phyloP scores from a whole-genome alignment of 2,113 vertebrate species.

The Vireo altiloquus region DNA sequence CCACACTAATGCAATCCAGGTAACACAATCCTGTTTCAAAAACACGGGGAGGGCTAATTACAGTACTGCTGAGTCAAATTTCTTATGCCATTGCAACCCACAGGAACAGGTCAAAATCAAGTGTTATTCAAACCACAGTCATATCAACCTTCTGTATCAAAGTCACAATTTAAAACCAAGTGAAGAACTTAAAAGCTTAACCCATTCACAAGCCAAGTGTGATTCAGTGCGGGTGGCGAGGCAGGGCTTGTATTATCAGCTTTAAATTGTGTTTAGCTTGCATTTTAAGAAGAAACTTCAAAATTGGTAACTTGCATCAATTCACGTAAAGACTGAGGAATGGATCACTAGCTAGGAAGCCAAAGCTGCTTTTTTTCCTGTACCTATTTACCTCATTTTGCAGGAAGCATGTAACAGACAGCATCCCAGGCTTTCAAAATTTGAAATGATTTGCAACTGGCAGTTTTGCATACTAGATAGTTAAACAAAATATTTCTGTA shows the following conservation, averaged over 20 bases:
- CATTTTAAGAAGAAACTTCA: slow-evolving; percentile 8
- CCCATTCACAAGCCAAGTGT: slow-evolving; percentile 65
- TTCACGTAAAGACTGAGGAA: background rate
- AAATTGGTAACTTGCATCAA: background rate
- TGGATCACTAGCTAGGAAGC: background rate
- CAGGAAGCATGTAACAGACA: background rate
- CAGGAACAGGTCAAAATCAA: slow-evolving; percentile 83
- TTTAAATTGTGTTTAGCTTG: slow-evolving; percentile 1
- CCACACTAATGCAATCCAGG: slow-evolving; percentile 81
- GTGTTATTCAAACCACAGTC: slow-evolving; percentile 82
- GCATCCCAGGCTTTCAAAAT: background rate
- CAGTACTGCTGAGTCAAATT: slow-evolving; percentile 81
- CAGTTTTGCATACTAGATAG: slow-evolving; percentile 46
- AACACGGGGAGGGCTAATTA: slow-evolving; percentile 78
- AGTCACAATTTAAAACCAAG: slow-evolving; percentile 78
- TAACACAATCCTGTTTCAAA: slow-evolving; percentile 84
- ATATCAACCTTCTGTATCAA: slow-evolving; percentile 77
- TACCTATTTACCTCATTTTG: background rate
- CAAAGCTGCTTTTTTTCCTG: background rate
- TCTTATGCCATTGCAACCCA: slow-evolving; percentile 76
- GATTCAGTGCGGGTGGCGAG: slow-evolving; percentile 33
- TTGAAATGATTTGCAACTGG: slow-evolving; percentile 9
- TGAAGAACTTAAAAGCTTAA: slow-evolving; percentile 77
- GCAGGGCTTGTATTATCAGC: slow-evolving; percentile 1
- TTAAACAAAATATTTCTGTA: slow-evolving; percentile 61